Base-by-base conservation (phyloP, 1,140 invertebrate genomes). In the Musca domestica region DNA sequence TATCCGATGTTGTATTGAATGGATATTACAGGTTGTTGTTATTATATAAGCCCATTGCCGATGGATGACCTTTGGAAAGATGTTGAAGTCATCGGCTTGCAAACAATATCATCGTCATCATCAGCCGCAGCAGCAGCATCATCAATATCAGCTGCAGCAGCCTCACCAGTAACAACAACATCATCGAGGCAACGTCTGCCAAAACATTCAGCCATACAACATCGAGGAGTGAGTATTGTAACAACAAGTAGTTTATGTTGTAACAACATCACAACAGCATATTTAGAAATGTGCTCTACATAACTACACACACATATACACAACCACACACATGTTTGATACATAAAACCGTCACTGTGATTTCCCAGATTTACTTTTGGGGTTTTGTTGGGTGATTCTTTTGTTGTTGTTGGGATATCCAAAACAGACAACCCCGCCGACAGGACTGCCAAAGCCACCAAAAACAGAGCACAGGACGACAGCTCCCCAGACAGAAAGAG, bases 261-360 rank as follows among this genome's bases (percentile, higher is more conserved):
- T 56, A 64, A 49, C 41, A 65, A 65, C 20, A 64, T 41, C 46
- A 46, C 27, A 64, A 47, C 34, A 64, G 34, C 61, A 47, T 46
- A 65, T 49, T 49, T 48, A 65, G 64, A 65, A 51, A 65, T 65
- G 34, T 41, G 46, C 64, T 51, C 41, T 49, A 65, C 17, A 65
- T 65, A 41, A 41, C 34, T 41, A 41, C 34, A 41, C 51, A 52
- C 51, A 52, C 23, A 52, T 14, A 52, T 1, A 52, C 51, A 23
- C 34, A 41, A 7, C 34, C 2, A 41, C 34, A 41, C 4, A n/a
- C 34, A 41, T 41, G 34, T 41, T 9, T 5, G 4, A 10, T 9
- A 30, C 27, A 30, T 30, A 30, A 9, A 30, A 30, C 3, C 27
- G 27, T 30, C 27, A 30, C 10, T 41, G 34, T 41, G 34, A 41